phyloP scores from a whole-genome alignment of 1,140 invertebrate genomes.

The Charaxes varanes region DNA sequence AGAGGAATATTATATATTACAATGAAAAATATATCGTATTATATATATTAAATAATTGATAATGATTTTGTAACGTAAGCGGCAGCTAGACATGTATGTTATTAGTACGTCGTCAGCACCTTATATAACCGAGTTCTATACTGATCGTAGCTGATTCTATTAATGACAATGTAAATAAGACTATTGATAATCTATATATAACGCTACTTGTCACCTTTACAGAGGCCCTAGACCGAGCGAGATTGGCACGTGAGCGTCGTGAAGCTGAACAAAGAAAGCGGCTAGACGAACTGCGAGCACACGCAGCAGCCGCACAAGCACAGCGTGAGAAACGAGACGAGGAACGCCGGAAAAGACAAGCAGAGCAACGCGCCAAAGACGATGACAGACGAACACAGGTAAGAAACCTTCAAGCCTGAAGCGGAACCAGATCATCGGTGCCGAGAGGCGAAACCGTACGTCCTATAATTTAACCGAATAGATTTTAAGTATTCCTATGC shows the following conservation, averaged over 20 bases:
- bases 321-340: constrained; percentile 92
- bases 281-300: constrained; percentile 89
- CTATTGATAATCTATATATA: too few species aligned
- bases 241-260: constrained; percentile 84
- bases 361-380: constrained; percentile 86
- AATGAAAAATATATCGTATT: too few species aligned
- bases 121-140: too few species aligned
- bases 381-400: constrained; percentile 80
- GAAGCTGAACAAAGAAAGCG: constrained; percentile 90
- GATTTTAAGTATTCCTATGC: constrained; percentile 3
- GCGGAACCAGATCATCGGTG: too few species aligned
- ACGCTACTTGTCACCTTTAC: too few species aligned
- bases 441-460: not conserved
- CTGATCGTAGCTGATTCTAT: too few species aligned
- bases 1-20: too few species aligned
- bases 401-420: not conserved
- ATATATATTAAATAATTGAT: too few species aligned
- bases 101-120: too few species aligned
- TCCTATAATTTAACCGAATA: not conserved
- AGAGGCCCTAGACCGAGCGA: constrained; percentile 75
- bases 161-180: too few species aligned
- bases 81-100: too few species aligned
- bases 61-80: too few species aligned
- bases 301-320: constrained; percentile 88
- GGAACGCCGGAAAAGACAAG: constrained; percentile 84